A percentile compares a stretch with the other conserved stretches of the same genome.
Conservation (phyloP, 2,888 invertebrate genomes). For the Catocala fraxini region DNA sequence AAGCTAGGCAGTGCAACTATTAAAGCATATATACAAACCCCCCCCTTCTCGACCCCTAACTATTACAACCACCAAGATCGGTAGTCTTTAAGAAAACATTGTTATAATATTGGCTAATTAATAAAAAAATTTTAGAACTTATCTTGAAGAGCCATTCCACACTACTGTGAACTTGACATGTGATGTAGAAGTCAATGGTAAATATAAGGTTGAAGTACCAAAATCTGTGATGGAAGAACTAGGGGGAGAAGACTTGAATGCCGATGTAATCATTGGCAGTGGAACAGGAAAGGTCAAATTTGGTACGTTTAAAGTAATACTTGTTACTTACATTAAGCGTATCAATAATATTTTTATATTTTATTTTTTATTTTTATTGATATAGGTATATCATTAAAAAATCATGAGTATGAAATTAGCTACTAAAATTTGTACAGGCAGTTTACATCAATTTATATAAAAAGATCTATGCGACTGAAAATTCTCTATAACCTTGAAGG, state of each 20-base stretch:
- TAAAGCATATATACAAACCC: no score
- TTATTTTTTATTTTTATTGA: no score
- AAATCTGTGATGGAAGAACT: constrained; percentile 4
- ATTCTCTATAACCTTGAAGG: no score
- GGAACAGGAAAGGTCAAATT: constrained; percentile 5
- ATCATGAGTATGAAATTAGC: no score
- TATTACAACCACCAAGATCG: no score
- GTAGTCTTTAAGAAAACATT: no score
- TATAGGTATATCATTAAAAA: neutral
- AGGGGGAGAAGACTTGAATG: neutral
- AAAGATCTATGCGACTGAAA: no score
- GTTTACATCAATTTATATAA: no score
- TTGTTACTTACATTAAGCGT: neutral
- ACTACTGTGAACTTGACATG: neutral
- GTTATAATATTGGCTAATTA: no score
- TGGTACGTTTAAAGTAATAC: neutral
- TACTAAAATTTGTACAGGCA: no score
- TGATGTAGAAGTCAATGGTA: constrained; percentile 1
- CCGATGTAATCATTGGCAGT: neutral
- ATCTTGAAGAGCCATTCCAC: neutral
- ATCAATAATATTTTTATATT: neutral
- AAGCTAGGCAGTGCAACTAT: no score
- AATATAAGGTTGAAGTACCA: constrained; percentile 3
- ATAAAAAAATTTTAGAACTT: neutral
- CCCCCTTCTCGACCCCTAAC: no score